Conservation (phyloP, 2,797 vertebrate species). For the Megalops cyprinoides region DNA sequence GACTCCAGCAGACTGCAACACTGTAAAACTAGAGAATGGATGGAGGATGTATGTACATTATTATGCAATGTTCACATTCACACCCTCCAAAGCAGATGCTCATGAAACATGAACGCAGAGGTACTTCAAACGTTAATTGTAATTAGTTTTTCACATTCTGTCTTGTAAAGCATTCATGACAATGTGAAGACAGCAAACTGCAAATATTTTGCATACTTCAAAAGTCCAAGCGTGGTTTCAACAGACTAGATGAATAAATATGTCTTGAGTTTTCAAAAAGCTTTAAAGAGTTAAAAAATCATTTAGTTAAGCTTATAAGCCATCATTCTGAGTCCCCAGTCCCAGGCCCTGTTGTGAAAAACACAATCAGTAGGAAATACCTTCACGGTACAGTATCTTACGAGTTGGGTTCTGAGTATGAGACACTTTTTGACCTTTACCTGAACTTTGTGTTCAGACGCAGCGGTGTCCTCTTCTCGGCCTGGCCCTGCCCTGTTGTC, state of each 20-base stretch:
- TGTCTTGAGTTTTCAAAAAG: not conserved
- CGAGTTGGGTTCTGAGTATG: not conserved
- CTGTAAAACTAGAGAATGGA: too few relatives aligned
- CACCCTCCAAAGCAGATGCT: not conserved
- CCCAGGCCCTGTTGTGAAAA: not conserved
- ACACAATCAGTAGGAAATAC: not conserved
- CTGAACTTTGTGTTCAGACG: conserved; percentile 82
- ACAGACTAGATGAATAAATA: too few relatives aligned
- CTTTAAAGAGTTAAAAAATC: not conserved
- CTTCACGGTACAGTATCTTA: not conserved
- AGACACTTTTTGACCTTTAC: conserved; percentile 52
- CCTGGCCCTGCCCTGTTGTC: conserved; percentile 68
- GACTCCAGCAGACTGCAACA: not conserved
- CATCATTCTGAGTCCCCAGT: not conserved
- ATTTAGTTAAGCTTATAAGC: not conserved
- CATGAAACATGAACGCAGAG: not conserved
- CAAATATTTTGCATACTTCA: too few relatives aligned
- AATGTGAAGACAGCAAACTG: not conserved
- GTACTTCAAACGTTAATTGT: not conserved
- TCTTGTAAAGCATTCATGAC: not conserved
- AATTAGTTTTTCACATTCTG: not conserved
- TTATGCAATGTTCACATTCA: not conserved
- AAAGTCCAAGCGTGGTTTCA: too few relatives aligned
- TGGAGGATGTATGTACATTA: not conserved
- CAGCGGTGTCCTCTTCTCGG: conserved; percentile 54